Base-by-base conservation (phyloP, 2,113 vertebrate genomes). In the Choloepus hoffmanni region DNA sequence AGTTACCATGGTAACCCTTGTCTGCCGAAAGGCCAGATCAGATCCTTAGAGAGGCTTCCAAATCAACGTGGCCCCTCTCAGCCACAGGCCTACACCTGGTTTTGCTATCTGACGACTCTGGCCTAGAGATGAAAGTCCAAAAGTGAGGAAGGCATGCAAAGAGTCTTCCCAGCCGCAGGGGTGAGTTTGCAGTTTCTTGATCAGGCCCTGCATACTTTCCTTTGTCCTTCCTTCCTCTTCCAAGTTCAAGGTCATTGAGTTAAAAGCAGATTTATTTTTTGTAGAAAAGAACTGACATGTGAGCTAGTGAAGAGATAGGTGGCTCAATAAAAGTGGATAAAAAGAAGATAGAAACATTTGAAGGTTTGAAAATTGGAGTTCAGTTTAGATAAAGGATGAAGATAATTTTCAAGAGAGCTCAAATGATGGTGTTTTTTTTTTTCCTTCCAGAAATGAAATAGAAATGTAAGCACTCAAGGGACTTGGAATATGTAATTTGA, bases 1-100 rank as follows among this genome's bases (percentile, higher is more conserved):
- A 14, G 62, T 48, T 76, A 88, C 79, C 90, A 92, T 97, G 93
- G 96, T 84, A 96, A 98, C 78, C 2, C 24, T n/a, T 28, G 58
- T 40, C 89, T 86, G 76, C 19, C 55, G 88, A 62, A 36, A 3
- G 28, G 33, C 55, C 63, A 40, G 87, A 85, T 83, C 63, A 78
- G 50, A 86, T 91, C 62, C 79, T 93, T 67, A 84, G 93, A 91
- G 97, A 95, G 82, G 86, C 88, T 95, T 95, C 85, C 88, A 92
- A 76, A 91, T 76, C 43, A 74, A 58, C 67, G 43, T 88, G 50
- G 88, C 88, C 88, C 83, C 88, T 92, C 95, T 62, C 78, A 96
- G 90, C 67, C 82, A 55, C 55, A 48, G 92, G 43, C 36, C 82
- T 18, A 26, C 24, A 2, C 63, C 74, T 67, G 5, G 21, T 68